Base-by-base conservation (phyloP, 1,140 invertebrate species). In the Ips typographus region DNA sequence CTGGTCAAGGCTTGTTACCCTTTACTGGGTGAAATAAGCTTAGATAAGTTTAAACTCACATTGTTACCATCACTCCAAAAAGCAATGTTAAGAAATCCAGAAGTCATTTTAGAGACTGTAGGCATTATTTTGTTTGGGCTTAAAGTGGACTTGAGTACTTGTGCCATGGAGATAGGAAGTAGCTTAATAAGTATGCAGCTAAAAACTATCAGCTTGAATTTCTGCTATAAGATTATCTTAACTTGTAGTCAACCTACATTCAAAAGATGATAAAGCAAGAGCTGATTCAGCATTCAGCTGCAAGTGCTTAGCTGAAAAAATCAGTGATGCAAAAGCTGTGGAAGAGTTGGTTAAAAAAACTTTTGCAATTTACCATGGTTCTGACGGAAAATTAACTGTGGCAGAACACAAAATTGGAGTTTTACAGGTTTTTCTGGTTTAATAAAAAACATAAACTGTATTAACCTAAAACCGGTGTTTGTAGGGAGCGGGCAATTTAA, bases 21-120 rank as follows among this genome's bases (percentile, higher is more conserved):
- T 47, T 81, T 94, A 68, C 79, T 95, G 7, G 81, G 82, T 22
- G 80, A 86, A 74, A 78, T 94, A 4, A 85, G 82, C 40, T 85
- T 90, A 71, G 85, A 89, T 2, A 91, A 94, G 55, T 95, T 97
- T 71, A 89, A 91, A 77, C 84, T 84, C 52, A 82, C 82, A 7
- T 79, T 98, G 56, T 81, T 95, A 51, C 94, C 95, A 36, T 88
- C 93, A 5, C 79, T 96, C n/a, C 91, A 95, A 77, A 95, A 95
- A 80, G 89, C 94, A 4, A 91, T 98, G 87, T 82, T 98, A n/a
- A 82, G 96, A 65, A 98, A 93, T 81, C 94, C 96, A 0, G 96
- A 98, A 85, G 89, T 94, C 38, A 92, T 94, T 70, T 85, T 97
- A 40, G 86, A 92, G 80, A 89, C 88, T 53, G 89, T 97, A 49